phyloP scores from a whole-genome alignment of 2,888 invertebrate species.

The Brachyptera putata region DNA sequence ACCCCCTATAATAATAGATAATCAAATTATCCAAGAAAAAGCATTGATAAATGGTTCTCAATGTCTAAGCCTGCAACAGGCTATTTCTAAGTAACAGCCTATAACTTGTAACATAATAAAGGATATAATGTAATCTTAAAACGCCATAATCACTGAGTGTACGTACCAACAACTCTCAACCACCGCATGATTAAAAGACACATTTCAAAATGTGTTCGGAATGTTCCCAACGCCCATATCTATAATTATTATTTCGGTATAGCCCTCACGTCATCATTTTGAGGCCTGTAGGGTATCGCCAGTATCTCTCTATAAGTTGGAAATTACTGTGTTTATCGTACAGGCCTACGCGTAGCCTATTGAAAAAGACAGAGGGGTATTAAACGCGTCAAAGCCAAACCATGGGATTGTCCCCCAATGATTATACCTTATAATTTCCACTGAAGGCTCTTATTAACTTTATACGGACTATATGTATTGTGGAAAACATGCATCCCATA shows the following conservation, averaged over 20 bases:
- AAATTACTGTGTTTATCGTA: slow-evolving; percentile 10
- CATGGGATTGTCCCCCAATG: slow-evolving; percentile 14
- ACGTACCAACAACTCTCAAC: no score
- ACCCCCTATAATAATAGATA: no score
- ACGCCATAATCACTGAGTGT: no score
- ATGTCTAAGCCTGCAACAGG: no score
- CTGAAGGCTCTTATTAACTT: slow-evolving; percentile 1
- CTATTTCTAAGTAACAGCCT: no score
- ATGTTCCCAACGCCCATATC: not conserved
- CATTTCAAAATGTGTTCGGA: slow-evolving; percentile 2
- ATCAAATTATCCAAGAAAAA: no score
- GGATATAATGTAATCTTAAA: no score
- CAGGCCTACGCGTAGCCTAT: not conserved
- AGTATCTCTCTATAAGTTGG: no score
- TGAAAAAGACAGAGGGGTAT: slow-evolving; percentile 4
- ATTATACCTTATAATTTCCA: slow-evolving; percentile 16
- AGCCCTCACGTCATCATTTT: slow-evolving; percentile 6
- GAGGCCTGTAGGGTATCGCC: slow-evolving; percentile 1
- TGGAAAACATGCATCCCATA: slow-evolving; percentile 5
- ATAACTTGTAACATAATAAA: no score
- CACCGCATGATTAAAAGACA: slow-evolving; percentile 11
- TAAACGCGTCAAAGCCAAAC: slow-evolving; percentile 7
- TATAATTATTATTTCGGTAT: slow-evolving; percentile 22
- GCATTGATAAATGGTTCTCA: no score
- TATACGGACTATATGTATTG: not conserved